Evolutionary conservation across 1,140 invertebrate species (phyloP), one percentile per base, ranked within the genome.

Genomic region (Ceratina australensis): DNA sequence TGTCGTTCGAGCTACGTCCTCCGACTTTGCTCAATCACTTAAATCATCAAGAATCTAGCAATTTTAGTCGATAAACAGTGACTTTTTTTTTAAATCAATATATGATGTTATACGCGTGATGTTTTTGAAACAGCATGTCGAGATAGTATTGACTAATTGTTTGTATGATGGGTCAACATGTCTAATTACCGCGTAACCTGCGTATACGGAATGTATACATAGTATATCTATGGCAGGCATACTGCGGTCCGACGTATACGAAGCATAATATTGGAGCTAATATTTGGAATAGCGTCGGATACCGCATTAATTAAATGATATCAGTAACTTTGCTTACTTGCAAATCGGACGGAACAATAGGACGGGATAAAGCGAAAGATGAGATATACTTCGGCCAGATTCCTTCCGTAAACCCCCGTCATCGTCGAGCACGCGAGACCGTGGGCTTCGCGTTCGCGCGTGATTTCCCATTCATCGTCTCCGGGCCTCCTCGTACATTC

Each of bases 401-500:
- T 42, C 13, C n/a, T 52, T 8, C 20, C 5, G 18, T 16, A 20
- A 33, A 50, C 20, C 20, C 2, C 4, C 15, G 33, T n/a, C 33
- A 8, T 42, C 24, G n/a, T 72, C 1, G 24, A 18, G 5, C n/a
- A 3, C 1, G 26, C 3, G 5, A 15, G 1, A 4, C 13, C 8
- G 24, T 22, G 8, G 5, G 20, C 16, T 2, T 18, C 16, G 22
- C 33, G 42, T 50, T 49, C 20, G 22, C 42, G 16, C 52, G 33
- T 33, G 72, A 68, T 68, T 76, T 47, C 65, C 49, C 64, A 68
- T 68, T 76, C 73, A 60, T 68, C 20, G 24, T 16, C 16, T 13
- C 7, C 15, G 33, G 33, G 33, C 47, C 20, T 8, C 8, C 4
- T 52, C 3, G 24, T 47, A 28, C 4, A 52, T 52, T 18, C 50